Base-by-base conservation (phyloP, 2,113 vertebrate genomes). In the Nanger granti region DNA sequence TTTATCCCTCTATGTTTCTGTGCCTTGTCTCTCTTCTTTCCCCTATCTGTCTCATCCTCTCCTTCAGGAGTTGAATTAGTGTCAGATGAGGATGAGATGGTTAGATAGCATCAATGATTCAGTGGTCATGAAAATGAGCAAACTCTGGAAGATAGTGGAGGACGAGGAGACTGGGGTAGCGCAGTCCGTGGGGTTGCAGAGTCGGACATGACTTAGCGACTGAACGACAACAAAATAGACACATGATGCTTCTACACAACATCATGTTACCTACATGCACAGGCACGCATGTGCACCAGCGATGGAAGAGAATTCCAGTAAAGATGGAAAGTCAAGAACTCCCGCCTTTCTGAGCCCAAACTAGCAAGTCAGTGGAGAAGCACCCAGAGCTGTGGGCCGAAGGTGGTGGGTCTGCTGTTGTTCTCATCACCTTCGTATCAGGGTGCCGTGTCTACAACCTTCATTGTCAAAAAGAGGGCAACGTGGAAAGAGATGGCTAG, bases 221-320 rank as follows among this genome's bases (percentile, higher is more conserved):
- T 44, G 73, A 44, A 14, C 6, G 8, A 44, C 41, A 44, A 8
- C 73, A n/a, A 87, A 59, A 83, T 15, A 22, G 86, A n/a, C 20
- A 69, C 20, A 7, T 22, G 79, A 59, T 55, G 7, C 93, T 83
- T 89, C 28, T 86, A 18, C n/a, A 13, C 13, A 37, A 4, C 18
- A 55, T 95, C 85, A 12, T 15, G 34, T 86, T 34, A 24, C 10
- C 12, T 34, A 26, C 3, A 80, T 80, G 69, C 31, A 41, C 24
- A 52, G 12, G 3, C 1, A 8, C 1, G 22, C 0, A 4, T 2
- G 24, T 1, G 10, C 41, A 2, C 31, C n/a, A 62, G 29, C 4
- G 13, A 8, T 66, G 69, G 60, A 55, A 80, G 14, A 60, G 80
- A 82, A 80, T 57, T 60, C 62, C 34, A 54, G n/a, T 13, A 52